These are phyloP conservation scores for Nestor notabilis DNA, from an alignment of 2,113 vertebrate species.

Conservation along the genomic window DNA sequence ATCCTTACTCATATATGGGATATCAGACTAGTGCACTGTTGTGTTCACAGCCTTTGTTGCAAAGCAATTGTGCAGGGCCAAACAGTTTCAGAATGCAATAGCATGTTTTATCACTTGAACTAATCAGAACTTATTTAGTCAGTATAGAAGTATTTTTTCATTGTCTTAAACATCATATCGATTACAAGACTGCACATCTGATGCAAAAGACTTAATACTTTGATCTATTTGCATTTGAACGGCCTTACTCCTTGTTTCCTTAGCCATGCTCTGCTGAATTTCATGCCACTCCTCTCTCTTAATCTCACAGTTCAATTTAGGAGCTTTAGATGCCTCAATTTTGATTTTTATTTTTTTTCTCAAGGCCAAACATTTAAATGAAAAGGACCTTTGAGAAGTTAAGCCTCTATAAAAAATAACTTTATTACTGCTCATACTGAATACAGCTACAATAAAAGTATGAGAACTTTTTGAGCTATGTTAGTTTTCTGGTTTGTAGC, in stretches of 20 bases:
- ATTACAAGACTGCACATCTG: not conserved
- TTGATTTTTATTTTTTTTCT: not conserved
- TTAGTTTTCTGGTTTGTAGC: not conserved
- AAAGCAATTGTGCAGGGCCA: not conserved
- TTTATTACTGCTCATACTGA: not conserved
- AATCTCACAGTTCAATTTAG: not conserved
- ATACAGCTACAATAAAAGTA: not conserved
- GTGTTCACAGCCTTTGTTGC: not conserved
- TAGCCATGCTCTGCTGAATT: not conserved
- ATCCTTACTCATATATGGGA: not conserved
- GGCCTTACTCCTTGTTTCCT: not conserved
- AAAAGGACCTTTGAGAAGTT: not conserved
- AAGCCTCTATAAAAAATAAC: not conserved
- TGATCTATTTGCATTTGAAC: not conserved
- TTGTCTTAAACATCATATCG: not conserved
- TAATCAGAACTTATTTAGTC: slow-evolving; percentile 34
- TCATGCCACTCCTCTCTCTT: not conserved
- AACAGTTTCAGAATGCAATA: not conserved
- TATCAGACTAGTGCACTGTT: not conserved
- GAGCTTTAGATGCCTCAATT: not conserved
- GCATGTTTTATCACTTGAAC: not conserved
- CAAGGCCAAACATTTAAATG: not conserved
- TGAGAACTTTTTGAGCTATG: not conserved
- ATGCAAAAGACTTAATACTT: slow-evolving; percentile 10
- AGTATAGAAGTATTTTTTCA: slow-evolving; percentile 11